These are phyloP conservation scores for Chesias legatella DNA, from an alignment of 2,888 invertebrate genomes.

Conservation along the genomic window DNA sequence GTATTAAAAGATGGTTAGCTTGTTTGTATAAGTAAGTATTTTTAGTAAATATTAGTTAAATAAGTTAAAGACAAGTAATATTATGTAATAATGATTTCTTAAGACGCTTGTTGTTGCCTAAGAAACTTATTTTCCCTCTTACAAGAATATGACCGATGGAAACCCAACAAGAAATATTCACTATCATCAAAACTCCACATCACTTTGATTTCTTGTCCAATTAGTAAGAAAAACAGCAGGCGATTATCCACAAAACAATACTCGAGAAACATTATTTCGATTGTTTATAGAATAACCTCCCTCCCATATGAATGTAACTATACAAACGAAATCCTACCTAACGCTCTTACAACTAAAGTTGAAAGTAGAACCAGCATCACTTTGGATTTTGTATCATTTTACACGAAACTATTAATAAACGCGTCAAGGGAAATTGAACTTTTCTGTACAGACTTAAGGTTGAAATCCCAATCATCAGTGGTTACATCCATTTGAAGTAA, in stretches of 20 bases:
- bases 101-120: too few species aligned
- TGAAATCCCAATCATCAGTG: slow-evolving; percentile 10
- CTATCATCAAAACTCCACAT: slow-evolving; percentile 20
- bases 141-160: slow-evolving; percentile 29
- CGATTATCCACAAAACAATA: slow-evolving; percentile 54
- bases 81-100: too few species aligned
- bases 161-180: slow-evolving; percentile 23
- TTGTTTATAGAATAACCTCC: slow-evolving; percentile 34
- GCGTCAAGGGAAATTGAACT: slow-evolving; percentile 1
- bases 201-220: slow-evolving; percentile 69
- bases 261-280: slow-evolving; percentile 63
- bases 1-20: too few species aligned
- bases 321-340: not conserved
- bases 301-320: slow-evolving; percentile 22
- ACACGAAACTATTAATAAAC: slow-evolving; percentile 5
- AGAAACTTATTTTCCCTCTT: too few species aligned
- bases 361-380: not conserved
- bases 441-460: not conserved
- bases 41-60: too few species aligned
- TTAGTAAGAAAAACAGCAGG: slow-evolving; percentile 72
- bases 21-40: too few species aligned
- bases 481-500: slow-evolving; percentile 8
- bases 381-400: slow-evolving; percentile 2
- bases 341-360: not conserved
- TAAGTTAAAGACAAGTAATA: too few species aligned